A percentile compares a stretch with the other conserved stretches of the same genome.
These are phyloP conservation scores for Mesocricetus auratus DNA, from an alignment of 2,113 vertebrate species.

Conservation along the genomic window DNA sequence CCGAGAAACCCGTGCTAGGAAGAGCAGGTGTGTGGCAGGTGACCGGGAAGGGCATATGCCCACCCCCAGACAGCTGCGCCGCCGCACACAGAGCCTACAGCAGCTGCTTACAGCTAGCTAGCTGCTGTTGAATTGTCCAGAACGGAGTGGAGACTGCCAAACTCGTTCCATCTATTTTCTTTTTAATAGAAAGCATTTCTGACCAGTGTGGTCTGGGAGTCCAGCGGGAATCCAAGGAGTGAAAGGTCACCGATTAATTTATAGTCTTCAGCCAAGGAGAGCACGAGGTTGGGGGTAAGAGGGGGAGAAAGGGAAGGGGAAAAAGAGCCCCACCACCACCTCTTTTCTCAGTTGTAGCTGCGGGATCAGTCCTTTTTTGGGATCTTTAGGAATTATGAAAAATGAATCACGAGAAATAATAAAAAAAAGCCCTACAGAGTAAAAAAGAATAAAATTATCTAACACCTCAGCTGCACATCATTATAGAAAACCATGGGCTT, in stretches of 20 bases:
- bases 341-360: conserved; percentile 79
- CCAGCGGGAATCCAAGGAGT: conserved; percentile 79
- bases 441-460: conserved; percentile 90
- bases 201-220: conserved; percentile 77
- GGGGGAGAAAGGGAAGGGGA: conserved; percentile 60
- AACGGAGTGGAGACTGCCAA: conserved; percentile 68
- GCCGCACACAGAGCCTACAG: neutral
- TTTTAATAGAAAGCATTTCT: conserved; percentile 78
- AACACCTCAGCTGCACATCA: conserved; percentile 89
- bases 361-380: conserved; percentile 81
- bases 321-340: conserved; percentile 73
- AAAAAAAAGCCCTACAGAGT: conserved; percentile 88
- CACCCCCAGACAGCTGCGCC: conserved; percentile 47
- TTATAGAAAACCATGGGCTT: conserved; percentile 87
- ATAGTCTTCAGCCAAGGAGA: conserved; percentile 59
- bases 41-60: neutral
- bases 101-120: conserved; percentile 69
- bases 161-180: conserved; percentile 79
- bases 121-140: conserved; percentile 70
- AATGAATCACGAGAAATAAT: conserved; percentile 87
- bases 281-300: neutral
- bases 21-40: neutral
- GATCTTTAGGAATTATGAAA: conserved; percentile 88
- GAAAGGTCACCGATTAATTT: conserved; percentile 86
- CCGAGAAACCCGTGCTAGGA: neutral